These are phyloP conservation scores for Sturnus vulgaris DNA, from an alignment of 2,113 vertebrate species.

Conservation along the genomic window DNA sequence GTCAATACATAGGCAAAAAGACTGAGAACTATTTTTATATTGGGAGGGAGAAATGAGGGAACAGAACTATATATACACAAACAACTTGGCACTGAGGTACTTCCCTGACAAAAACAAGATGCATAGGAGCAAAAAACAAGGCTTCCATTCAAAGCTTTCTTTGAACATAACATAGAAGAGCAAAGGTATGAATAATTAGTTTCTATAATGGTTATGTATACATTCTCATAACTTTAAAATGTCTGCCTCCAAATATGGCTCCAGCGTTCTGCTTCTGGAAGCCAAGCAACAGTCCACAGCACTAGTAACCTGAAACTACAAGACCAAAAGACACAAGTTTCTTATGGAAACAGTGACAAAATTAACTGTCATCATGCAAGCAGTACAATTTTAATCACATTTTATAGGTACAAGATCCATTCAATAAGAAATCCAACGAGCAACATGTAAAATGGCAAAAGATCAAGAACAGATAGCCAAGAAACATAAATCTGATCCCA, in stretches of 20 bases:
- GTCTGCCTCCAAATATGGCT: neutral
- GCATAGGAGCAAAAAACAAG: neutral
- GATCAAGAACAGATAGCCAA: slow-evolving; percentile 15
- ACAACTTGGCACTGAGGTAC: neutral
- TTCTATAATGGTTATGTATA: neutral
- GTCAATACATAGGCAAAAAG: neutral
- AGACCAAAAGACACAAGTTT: neutral
- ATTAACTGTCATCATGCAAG: slow-evolving; percentile 20
- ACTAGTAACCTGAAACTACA: neutral
- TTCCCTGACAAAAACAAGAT: neutral
- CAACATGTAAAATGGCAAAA: slow-evolving; percentile 29
- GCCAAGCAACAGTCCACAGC: neutral
- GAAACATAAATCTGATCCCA: slow-evolving; percentile 33
- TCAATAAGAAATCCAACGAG: neutral
- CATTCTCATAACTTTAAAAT: neutral
- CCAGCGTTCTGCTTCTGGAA: neutral
- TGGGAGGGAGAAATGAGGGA: neutral
- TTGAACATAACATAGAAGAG: neutral
- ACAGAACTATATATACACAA: neutral
- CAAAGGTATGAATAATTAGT: neutral
- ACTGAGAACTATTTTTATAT: neutral
- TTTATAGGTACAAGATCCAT: slow-evolving; percentile 6
- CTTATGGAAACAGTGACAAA: slow-evolving; percentile 38
- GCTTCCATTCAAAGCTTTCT: neutral
- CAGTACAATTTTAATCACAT: neutral